Evolutionary conservation across 2,113 vertebrate genomes (phyloP), one percentile per base, ranked within the genome.

Genomic region (Stigmatopora nigra): DNA sequence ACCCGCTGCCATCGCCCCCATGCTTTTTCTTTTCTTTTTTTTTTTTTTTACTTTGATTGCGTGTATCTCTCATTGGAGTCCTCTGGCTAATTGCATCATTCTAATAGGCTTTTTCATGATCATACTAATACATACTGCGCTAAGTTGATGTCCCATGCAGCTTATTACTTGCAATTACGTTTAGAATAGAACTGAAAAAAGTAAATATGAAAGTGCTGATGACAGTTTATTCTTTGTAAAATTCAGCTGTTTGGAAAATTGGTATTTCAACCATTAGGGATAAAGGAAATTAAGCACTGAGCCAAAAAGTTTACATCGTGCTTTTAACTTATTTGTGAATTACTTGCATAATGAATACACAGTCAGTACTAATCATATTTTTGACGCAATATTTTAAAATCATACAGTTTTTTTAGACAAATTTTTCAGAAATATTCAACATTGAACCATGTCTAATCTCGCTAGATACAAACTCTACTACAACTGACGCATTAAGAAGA

Each of bases 41-140:
- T 56, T 56, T 83, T 81, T 80, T 80, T 76, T 75, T 82, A 87
- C 85, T 88, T 84, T 88, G 83, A 87, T 86, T 86, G 83, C 84
- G 67, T 79, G 82, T 86, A 86, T 87, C 78, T 87, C 85, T 86
- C 81, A 86, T 81, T 20, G 78, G 77, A 83, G 75, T 80, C 82
- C 77, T 85, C 76, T 82, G 77, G 80, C 84, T 89, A 88, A 90
- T 91, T 91, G 86, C 84, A 84, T 88, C 82, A 89, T 84, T 81
- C 71, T 64, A 81, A 82, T 82, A 73, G 84, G 74, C 80, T 82
- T 88, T 87, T 87, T 85, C 79, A 78, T 81, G 78, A 83, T 81
- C 82, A 65, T 63, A 58, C 76, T 79, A 8, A 41, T 41, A 41
- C 38, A 41, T 41, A 41, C 78, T 52, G 63, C 76, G 77, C 78